Evolutionary conservation across 1,140 invertebrate species (phyloP), one percentile per base, ranked within the genome.

Genomic region (Heterodera carotae): DNA sequence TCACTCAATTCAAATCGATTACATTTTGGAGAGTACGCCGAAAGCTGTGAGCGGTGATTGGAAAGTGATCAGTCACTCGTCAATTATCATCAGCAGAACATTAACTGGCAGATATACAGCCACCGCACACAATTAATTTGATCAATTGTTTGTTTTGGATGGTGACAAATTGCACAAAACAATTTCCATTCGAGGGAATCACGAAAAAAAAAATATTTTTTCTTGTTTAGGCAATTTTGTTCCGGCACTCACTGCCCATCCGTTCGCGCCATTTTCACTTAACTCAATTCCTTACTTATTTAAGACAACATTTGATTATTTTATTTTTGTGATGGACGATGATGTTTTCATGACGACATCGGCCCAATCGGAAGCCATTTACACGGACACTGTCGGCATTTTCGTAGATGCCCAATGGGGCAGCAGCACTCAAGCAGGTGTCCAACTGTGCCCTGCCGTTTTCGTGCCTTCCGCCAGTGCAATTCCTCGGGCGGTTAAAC

Each of bases 391-490:
- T 10, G 68, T 77, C n/a, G 48, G 66, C 72, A 77, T 77, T 60
- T 77, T 39, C 48, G 76, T 77, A 29, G 76, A 69, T 31, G 22
- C 25, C 25, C 62, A 76, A 36, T 76, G 76, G 76, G 69, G 69
- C n/a, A 75, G 43, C 53, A 64, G 18, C 43, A 76, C 76, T 10
- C 27, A 56, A 2, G 39, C 62, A n/a, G 53, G 69, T 18, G 53
- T 77, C 60, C 76, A 77, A 39, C 69, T 69, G 33, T 77, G 76
- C 36, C 76, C 76, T 29, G 76, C 76, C 43, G 72, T 77, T 29
- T 71, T 69, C 39, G 29, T 77, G n/a, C 48, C 69, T 4, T 75
- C 76, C 33, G 29, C 68, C 22, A 29, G 34, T 22, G 53, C 69
- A 22, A 77, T 77, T 36, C 76, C 76, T 5, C 69, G 72, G 18